Evolutionary conservation across 2,888 invertebrate species (phyloP).

Genomic region (Eupithecia abbreviata): DNA sequence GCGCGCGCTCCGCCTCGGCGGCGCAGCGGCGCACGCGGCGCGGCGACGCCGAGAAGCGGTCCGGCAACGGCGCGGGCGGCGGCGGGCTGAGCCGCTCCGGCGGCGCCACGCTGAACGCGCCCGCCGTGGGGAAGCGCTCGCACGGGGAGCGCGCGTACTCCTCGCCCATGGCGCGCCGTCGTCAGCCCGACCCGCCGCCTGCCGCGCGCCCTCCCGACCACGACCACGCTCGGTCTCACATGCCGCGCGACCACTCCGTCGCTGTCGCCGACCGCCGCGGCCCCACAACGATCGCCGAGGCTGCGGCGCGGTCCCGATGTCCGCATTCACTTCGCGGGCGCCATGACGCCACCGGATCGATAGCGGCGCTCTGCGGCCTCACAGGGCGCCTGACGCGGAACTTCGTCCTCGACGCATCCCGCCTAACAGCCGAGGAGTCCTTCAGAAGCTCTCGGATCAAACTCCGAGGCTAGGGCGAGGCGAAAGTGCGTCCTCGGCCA

Average conservation of each 20-base stretch:
- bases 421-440: conserved; percentile 49
- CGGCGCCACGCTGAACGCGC: conserved; percentile 85
- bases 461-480: conserved; percentile 79
- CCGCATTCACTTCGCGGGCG: conserved; percentile 82
- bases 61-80: conserved; percentile 85
- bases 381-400: conserved; percentile 70
- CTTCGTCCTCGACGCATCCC: conserved; percentile 69
- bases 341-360: conserved; percentile 79
- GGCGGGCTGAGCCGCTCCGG: conserved; percentile 86
- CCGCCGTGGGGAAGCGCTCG: conserved; percentile 83
- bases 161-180: conserved; percentile 81
- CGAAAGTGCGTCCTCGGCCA: conserved; percentile 79
- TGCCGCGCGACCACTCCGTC: conserved; percentile 73
- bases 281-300: conserved; percentile 64
- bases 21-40: conserved; percentile 86
- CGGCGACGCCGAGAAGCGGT: conserved; percentile 83
- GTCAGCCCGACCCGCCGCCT: conserved; percentile 79
- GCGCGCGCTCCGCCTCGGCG: conserved; percentile 87
- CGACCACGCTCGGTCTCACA: conserved; percentile 74
- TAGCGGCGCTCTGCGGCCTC: conserved; percentile 79
- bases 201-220: conserved; percentile 76
- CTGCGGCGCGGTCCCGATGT: conserved; percentile 75
- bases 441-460: conserved; percentile 63
- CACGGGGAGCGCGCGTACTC: conserved; percentile 82
- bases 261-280: conserved; percentile 70